These are phyloP conservation scores for Phaonia tiefii DNA, from an alignment of 2,888 invertebrate species.

Conservation along the genomic window DNA sequence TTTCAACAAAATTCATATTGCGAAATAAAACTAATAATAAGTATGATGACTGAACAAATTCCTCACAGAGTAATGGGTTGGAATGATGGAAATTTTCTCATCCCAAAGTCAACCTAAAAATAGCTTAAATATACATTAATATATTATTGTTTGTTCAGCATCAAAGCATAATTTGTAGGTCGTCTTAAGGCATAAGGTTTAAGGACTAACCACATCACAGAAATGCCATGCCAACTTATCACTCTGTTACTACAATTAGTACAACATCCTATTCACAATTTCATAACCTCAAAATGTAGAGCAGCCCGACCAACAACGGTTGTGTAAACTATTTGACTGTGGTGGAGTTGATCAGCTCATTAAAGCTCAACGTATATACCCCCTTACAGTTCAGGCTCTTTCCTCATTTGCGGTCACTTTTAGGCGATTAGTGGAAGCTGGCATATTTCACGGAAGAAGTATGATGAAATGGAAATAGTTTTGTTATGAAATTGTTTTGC, in stretches of 20 bases:
- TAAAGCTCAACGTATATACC: too few relatives aligned
- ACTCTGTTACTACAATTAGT: too few relatives aligned
- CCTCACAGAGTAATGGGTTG: background rate
- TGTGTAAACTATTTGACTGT: constrained; percentile 27
- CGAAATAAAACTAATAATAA: constrained; percentile 28
- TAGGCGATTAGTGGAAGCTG: background rate
- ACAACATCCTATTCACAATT: background rate
- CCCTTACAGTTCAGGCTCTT: background rate
- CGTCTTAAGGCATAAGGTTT: too few relatives aligned
- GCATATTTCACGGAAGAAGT: constrained; percentile 11
- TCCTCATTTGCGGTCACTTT: constrained; percentile 9
- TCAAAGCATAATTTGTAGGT: too few relatives aligned
- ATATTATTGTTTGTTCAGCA: too few relatives aligned
- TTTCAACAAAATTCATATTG: constrained; percentile 33
- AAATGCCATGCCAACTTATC: too few relatives aligned
- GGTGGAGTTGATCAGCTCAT: background rate
- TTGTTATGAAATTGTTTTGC: background rate
- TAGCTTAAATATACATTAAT: too few relatives aligned
- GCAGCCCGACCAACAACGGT: background rate
- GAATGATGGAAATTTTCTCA: background rate
- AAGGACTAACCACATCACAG: too few relatives aligned
- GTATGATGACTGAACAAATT: too few relatives aligned
- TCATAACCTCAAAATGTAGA: background rate
- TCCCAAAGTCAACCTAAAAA: too few relatives aligned
- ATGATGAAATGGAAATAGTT: background rate